A percentile compares a stretch with the other conserved stretches of the same genome.
Conservation (phyloP, 2,113 vertebrate genomes). For the Sterna hirundo region DNA sequence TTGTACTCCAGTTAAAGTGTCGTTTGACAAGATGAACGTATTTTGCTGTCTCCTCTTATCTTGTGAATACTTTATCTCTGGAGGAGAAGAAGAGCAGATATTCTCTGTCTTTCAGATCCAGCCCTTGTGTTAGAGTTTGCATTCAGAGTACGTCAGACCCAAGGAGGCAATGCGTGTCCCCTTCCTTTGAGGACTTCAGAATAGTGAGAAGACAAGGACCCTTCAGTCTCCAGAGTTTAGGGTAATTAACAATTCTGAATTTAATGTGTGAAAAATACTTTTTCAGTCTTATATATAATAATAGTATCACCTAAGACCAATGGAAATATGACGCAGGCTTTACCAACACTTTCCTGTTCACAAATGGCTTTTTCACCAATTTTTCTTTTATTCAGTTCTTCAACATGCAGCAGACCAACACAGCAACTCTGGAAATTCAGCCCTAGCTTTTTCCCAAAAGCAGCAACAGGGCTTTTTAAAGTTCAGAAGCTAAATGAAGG, state of each 20-base stretch:
- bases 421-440: background rate
- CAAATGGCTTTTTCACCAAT: background rate
- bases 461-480: background rate
- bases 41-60: conserved; percentile 58
- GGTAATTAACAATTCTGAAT: background rate
- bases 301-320: background rate
- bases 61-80: conserved; percentile 49
- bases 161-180: background rate
- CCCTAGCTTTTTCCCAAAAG: background rate
- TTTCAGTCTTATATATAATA: background rate
- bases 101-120: conserved; percentile 25
- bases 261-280: background rate
- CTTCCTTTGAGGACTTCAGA: background rate
- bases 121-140: background rate
- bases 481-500: background rate
- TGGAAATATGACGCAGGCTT: background rate
- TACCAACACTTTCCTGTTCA: background rate
- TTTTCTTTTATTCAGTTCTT: background rate
- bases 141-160: background rate
- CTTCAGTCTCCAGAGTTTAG: background rate
- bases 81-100: conserved; percentile 20
- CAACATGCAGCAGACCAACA: background rate
- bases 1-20: conserved; percentile 47
- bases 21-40: conserved; percentile 22
- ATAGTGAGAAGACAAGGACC: background rate